phyloP scores from a whole-genome alignment of 2,113 vertebrate genomes.

The Macquaria australasica region DNA sequence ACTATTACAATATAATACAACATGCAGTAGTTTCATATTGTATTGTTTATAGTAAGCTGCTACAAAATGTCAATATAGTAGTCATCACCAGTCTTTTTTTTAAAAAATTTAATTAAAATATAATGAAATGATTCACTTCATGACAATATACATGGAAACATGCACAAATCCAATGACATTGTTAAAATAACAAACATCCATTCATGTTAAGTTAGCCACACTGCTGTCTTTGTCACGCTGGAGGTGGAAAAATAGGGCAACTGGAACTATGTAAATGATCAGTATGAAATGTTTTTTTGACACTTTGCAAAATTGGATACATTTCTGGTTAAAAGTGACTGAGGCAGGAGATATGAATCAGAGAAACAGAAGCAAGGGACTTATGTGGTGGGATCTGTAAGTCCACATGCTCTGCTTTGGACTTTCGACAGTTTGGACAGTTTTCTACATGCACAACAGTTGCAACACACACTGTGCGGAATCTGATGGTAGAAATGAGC shows the following conservation, averaged over 20 bases:
- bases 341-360: background rate
- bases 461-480: background rate
- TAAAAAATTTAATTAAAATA: constrained; percentile 38
- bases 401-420: background rate
- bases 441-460: background rate
- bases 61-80: too few relatives aligned
- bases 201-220: background rate
- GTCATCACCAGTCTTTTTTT: background rate
- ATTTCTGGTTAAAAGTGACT: background rate
- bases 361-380: background rate
- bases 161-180: background rate
- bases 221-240: background rate
- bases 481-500: background rate
- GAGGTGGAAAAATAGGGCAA: background rate
- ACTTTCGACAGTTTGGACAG: background rate
- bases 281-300: background rate
- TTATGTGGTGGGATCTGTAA: background rate
- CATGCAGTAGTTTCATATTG: background rate
- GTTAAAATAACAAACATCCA: constrained; percentile 8
- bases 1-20: background rate
- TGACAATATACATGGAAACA: background rate
- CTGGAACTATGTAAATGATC: background rate
- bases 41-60: too few relatives aligned
- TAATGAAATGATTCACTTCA: constrained; percentile 31
- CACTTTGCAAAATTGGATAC: background rate